Conservation (phyloP, 2,113 vertebrate genomes). For the Zosterops hypoxanthus region DNA sequence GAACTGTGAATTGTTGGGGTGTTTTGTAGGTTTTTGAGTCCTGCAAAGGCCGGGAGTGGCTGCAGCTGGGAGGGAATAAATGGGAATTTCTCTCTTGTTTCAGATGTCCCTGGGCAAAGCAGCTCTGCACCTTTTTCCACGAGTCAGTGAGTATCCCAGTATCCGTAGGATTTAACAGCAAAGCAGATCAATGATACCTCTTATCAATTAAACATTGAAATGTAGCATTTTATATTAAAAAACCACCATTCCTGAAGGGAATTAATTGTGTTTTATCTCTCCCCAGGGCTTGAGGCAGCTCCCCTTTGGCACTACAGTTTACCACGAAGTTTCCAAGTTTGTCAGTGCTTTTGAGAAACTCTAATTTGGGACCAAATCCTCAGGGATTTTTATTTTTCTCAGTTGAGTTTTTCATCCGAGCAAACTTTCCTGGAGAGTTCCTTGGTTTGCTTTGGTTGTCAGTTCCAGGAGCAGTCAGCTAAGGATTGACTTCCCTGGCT, state of each 20-base stretch:
- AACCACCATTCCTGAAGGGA: neutral
- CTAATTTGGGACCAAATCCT: neutral
- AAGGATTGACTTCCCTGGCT: neutral
- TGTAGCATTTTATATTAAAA: rapidly evolving
- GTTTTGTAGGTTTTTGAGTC: neutral
- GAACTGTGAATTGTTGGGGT: neutral
- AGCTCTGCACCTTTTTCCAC: slow-evolving; percentile 12
- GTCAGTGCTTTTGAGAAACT: neutral
- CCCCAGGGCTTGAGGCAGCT: neutral
- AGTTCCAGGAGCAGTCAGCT: neutral
- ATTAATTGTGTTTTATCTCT: neutral
- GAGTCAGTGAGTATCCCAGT: neutral
- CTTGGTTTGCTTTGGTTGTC: neutral
- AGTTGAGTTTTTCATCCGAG: neutral
- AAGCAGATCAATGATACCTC: rapidly evolving
- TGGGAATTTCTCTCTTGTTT: neutral
- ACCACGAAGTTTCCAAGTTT: neutral
- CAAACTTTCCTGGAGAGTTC: neutral
- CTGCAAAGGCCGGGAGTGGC: neutral
- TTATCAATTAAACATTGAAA: neutral
- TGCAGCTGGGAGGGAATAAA: neutral
- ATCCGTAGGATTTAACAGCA: neutral
- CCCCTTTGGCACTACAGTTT: neutral
- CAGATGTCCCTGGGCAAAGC: slow-evolving; percentile 46
- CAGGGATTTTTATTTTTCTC: neutral